Base-by-base conservation (phyloP, 2,888 invertebrate species). In the Lasioglossum pauxillum region DNA sequence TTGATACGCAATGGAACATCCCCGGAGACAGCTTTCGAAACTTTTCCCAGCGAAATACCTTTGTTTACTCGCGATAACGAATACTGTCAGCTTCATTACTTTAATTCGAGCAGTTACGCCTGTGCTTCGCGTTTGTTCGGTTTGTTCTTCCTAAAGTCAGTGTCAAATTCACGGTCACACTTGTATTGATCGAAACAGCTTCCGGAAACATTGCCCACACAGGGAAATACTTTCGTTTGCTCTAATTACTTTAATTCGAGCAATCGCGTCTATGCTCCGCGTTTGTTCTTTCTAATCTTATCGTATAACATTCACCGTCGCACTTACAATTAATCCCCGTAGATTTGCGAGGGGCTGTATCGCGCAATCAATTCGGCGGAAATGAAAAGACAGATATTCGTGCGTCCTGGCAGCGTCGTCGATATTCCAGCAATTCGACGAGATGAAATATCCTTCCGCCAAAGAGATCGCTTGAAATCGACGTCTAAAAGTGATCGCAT, bases 401-500 rank as follows among this genome's bases (percentile, higher is more conserved):
- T 16, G 57, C n/a, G 49, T 27, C 46, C 44, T 2, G 2, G 2
- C 1, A n/a, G 31, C 31, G 23, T 8, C 23, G 16, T 35, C n/a
- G 1, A 57, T 35, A 35, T 57, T 44, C 31, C 14, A 35, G 38
- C 35, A 57, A 73, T 69, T 35, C 82, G 14, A 23, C n/a, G 41
- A 64, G 64, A 64, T 57, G 27, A 73, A 77, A 64, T 27, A 35
- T 64, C 49, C n/a, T 31, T 16, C 27, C 8, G n/a, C 8, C 27
- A n/a, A 23, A 27, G 31, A 38, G 46, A 31, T 5, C 38, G 7
- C 44, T 46, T 49, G 57, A 23, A 64, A 73, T 81, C 73, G 35
- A 49, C 72, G 72, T 81, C 67, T 27, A 77, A 81, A 72, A 83
- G 53, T 72, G 73, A 67, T 44, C 82, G 53, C 53, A 64, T 84